These are phyloP conservation scores for Ametastegia equiseti DNA, from an alignment of 2,888 invertebrate species.

Conservation along the genomic window DNA sequence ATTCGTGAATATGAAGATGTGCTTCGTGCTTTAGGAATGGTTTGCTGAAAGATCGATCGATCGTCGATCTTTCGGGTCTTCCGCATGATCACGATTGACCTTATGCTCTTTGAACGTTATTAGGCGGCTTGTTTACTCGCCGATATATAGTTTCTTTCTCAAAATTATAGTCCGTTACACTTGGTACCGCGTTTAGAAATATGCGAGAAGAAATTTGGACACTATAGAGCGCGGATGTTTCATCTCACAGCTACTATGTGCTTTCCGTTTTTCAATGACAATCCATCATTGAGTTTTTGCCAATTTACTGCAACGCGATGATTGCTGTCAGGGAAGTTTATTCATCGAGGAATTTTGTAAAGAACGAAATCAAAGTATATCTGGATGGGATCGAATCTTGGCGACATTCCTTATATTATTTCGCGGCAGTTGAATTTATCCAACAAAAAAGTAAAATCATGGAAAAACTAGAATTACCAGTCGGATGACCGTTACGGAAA, in stretches of 20 bases:
- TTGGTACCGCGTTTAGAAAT: conserved; percentile 18
- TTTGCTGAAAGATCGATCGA: neutral
- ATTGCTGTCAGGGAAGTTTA: neutral
- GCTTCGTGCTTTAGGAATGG: neutral
- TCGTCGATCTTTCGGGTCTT: conserved; percentile 35
- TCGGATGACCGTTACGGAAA: conserved; percentile 31
- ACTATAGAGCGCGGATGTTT: neutral
- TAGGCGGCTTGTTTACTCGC: neutral
- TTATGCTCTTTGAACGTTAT: conserved; percentile 12
- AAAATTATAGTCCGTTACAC: conserved; percentile 11
- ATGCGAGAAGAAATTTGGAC: conserved; percentile 10
- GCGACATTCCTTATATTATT: conserved; percentile 24
- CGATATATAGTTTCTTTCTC: neutral
- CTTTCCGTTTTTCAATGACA: neutral
- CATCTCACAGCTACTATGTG: conserved; percentile 9
- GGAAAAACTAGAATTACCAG: neutral
- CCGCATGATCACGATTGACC: conserved; percentile 21
- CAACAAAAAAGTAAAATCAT: neutral
- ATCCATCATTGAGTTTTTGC: neutral
- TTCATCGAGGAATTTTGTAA: neutral
- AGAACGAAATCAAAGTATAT: neutral
- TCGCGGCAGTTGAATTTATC: neutral
- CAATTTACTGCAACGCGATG: neutral
- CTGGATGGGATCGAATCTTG: neutral
- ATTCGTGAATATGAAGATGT: neutral